phyloP scores from a whole-genome alignment of 2,797 vertebrate species.

The Hirundo rustica region DNA sequence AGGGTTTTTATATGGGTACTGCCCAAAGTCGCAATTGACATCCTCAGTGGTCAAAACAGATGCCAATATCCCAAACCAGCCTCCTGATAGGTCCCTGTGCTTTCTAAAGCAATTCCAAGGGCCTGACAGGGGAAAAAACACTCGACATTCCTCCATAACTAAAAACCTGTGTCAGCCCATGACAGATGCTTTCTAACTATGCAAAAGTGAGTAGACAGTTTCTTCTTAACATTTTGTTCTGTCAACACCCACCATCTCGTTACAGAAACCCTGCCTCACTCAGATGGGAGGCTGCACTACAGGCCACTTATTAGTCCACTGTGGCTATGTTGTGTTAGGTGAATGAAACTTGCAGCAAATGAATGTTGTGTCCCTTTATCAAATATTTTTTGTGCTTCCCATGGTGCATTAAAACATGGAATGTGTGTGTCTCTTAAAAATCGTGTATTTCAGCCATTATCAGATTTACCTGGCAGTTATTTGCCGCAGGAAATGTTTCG shows the following conservation, averaged over 20 bases:
- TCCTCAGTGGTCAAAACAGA: too few relatives aligned
- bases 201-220: neutral
- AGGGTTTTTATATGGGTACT: too few relatives aligned
- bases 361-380: neutral
- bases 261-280: neutral
- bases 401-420: neutral
- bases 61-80: too few relatives aligned
- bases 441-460: neutral
- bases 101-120: too few relatives aligned
- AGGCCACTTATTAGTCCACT: neutral
- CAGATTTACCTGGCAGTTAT: neutral
- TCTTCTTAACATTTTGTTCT: neutral
- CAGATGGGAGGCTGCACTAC: neutral
- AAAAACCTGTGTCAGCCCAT: too few relatives aligned
- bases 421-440: neutral
- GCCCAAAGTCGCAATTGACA: too few relatives aligned
- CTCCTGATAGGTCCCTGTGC: too few relatives aligned
- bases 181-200: neutral
- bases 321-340: neutral
- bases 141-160: too few relatives aligned
- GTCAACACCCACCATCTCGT: neutral
- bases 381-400: neutral
- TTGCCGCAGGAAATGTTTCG: neutral
- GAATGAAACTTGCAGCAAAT: neutral
- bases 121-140: too few relatives aligned